Evolutionary conservation across 2,113 vertebrate species (phyloP).

Genomic region (Mirounga angustirostris): DNA sequence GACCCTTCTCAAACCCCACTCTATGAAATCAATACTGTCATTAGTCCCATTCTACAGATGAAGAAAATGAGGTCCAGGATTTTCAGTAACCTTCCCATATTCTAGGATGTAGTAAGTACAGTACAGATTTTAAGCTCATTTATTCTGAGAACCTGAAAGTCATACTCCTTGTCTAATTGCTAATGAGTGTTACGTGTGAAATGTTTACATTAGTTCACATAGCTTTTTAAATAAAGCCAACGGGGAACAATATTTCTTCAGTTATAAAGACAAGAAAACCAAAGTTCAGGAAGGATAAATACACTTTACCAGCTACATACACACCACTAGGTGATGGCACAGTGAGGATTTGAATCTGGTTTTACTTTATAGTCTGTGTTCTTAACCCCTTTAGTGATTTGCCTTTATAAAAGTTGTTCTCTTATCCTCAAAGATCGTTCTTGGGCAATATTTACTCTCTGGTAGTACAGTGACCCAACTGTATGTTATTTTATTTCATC

Average conservation of each 20-base stretch:
- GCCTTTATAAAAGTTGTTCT: background rate
- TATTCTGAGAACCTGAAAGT: background rate
- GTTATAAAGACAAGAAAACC: background rate
- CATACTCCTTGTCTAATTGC: background rate
- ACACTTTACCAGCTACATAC: background rate
- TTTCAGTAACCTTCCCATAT: background rate
- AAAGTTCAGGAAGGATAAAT: background rate
- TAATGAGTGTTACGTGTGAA: background rate
- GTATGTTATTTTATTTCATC: slow-evolving; percentile 35
- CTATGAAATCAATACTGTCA: background rate
- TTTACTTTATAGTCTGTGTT: background rate
- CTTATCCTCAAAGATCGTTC: background rate
- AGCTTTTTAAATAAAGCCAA: background rate
- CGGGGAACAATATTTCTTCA: background rate
- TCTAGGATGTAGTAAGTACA: background rate
- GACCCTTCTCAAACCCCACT: background rate
- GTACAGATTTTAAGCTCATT: background rate
- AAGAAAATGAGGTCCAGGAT: background rate
- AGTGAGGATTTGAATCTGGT: background rate
- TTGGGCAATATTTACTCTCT: background rate
- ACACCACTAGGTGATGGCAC: background rate
- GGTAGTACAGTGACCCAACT: background rate
- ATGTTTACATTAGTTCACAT: background rate
- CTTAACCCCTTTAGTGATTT: background rate
- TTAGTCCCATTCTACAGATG: background rate